Conservation (phyloP, 1,140 invertebrate genomes). For the Acromyrmex heyeri region DNA sequence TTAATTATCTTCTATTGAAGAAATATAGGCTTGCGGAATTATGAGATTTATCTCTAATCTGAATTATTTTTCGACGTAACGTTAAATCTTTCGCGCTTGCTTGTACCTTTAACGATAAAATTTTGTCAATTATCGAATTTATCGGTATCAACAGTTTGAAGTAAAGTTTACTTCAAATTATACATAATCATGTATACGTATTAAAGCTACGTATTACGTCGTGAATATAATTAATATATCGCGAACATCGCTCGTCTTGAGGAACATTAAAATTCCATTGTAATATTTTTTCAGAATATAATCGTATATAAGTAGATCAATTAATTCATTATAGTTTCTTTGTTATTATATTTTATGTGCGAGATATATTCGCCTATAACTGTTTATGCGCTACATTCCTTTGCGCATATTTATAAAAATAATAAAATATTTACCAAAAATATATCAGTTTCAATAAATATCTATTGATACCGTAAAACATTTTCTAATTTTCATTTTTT, state of each 20-base stretch:
- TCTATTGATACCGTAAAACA: not conserved
- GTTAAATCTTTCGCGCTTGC: not conserved
- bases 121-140: not conserved
- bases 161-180: not conserved
- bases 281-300: not conserved
- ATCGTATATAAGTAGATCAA: not conserved
- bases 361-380: not conserved
- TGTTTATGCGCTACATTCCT: not conserved
- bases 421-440: not conserved
- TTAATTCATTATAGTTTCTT: not conserved
- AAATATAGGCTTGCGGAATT: not conserved
- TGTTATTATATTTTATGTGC: not conserved
- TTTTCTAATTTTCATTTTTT: not conserved
- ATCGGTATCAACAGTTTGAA: not conserved
- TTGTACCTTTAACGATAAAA: not conserved
- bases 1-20: constrained; percentile 21
- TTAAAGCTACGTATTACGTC: constrained; percentile 1
- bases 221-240: not conserved
- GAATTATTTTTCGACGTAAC: not conserved
- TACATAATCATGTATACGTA: not conserved
- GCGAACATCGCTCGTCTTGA: not conserved
- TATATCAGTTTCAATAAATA: not conserved
- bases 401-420: not conserved
- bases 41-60: not conserved
- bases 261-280: constrained; percentile 1